A percentile compares a stretch with the other conserved stretches of the same genome.
Evolutionary conservation across 2,888 invertebrate genomes (phyloP).

Genomic region (Apotomis capreana): DNA sequence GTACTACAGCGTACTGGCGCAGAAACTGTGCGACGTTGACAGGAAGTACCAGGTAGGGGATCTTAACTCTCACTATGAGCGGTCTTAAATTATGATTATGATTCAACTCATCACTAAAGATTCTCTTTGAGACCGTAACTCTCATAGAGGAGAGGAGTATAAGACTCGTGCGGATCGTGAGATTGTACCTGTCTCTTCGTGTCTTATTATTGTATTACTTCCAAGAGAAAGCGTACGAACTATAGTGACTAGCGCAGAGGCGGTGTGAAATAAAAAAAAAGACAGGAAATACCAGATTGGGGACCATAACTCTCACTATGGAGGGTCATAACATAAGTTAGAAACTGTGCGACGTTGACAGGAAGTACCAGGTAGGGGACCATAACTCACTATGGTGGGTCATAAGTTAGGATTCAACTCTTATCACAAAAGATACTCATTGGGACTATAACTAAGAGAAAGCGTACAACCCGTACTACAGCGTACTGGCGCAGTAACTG

Average conservation of each 20-base stretch:
- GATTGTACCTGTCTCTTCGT: no score
- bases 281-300: slow-evolving; percentile 81
- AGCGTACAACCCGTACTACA: slow-evolving; percentile 94
- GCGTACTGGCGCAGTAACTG: slow-evolving; percentile 90
- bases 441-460: slow-evolving; percentile 84
- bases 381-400: no score
- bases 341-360: slow-evolving; percentile 92
- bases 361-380: slow-evolving; percentile 89
- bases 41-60: slow-evolving; percentile 89
- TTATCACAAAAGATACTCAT: slow-evolving; percentile 52
- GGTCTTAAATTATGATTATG: no score
- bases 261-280: slow-evolving; percentile 86
- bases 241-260: slow-evolving; percentile 53
- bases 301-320: no score
- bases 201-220: no score
- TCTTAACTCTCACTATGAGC: no score
- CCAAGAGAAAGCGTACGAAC: no score
- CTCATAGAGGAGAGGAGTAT: no score
- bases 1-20: slow-evolving; percentile 91
- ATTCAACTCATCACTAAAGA: no score
- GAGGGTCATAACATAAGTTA: slow-evolving; percentile 57
- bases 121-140: no score
- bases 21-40: slow-evolving; percentile 92
- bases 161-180: no score
- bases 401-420: no score